Conservation (phyloP, 1,140 invertebrate genomes). For the Archivesica marissinica region DNA sequence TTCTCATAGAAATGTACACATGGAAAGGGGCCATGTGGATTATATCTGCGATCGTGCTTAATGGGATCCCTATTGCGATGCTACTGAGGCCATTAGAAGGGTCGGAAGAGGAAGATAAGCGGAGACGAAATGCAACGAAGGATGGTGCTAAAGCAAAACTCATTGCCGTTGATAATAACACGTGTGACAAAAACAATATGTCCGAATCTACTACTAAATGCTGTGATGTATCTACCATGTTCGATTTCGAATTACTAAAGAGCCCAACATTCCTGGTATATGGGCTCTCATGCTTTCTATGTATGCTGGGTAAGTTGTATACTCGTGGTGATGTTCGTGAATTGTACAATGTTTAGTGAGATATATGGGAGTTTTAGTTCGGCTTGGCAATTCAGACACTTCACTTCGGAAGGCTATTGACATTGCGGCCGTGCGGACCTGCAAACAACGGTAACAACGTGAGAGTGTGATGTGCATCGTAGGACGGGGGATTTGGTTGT, state of each 20-base stretch:
- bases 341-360: too few relatives aligned
- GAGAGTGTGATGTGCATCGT: too few relatives aligned
- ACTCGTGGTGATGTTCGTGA: too few relatives aligned
- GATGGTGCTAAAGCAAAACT: background rate
- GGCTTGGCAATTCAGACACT: too few relatives aligned
- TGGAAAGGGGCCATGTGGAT: constrained; percentile 90
- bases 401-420: too few relatives aligned
- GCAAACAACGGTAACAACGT: too few relatives aligned
- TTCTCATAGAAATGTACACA: constrained; percentile 87
- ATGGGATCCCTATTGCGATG: constrained; percentile 90
- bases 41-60: constrained; percentile 90
- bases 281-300: constrained; percentile 95
- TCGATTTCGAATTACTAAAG: constrained; percentile 88
- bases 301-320: constrained; percentile 93
- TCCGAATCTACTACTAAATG: background rate
- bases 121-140: background rate
- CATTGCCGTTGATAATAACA: background rate
- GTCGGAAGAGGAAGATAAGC: constrained; percentile 23
- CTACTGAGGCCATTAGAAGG: constrained; percentile 90
- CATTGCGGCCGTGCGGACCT: too few relatives aligned
- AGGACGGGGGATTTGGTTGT: too few relatives aligned
- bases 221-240: constrained; percentile 60
- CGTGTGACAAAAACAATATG: background rate
- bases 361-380: too few relatives aligned
- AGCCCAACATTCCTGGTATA: constrained; percentile 95